Base-by-base conservation (phyloP, 2,888 invertebrate species). In the Drosophila neonasuta region DNA sequence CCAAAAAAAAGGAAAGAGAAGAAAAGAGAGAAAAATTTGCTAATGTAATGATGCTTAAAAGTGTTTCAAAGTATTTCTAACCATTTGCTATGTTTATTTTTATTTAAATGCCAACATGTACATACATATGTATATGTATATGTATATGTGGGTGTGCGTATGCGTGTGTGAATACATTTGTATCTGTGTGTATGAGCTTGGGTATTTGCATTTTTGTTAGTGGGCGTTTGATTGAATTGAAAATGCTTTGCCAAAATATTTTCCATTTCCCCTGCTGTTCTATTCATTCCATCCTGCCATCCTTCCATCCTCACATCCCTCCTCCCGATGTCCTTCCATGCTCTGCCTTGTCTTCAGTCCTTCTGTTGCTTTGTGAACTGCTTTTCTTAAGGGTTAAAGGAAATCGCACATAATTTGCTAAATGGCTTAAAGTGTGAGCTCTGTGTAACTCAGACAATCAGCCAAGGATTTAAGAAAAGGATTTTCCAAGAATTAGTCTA, bases 31-130 rank as follows among this genome's bases (percentile, higher is more conserved):
- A 52, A 54, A 84, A 87, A 82, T 87, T 82, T 86, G 86, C 86
- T 83, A 83, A 83, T 83, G 88, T 87, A 83, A 83, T 83, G 88
- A 87, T 80, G 86, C 82, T 83, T 86, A 87, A 83, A 83, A 87
- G 88, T 83, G 86, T 87, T 86, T 85, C 87, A 87, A 87, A 87
- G 81, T 76, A 85, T 81, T 81, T 74, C 71, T 60, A 62, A 54
- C 69, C 77, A 77, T 78, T 85, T 79, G 74, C 77, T 80, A 82
- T 82, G 86, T 87, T 81, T 81, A 87, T 87, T 81, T 87, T 85
- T 85, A 81, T 81, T 81, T 85, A 85, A 85, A 81, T 87, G 82
- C 77, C 77, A 51, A 50, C 79, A 80, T 86, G 80, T 41, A 6
- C 32, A 32, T 34, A 10, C 11, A 10, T 2, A 13, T 13, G 13